Conservation (phyloP, 1,140 invertebrate genomes). For the Conus betulinus region DNA sequence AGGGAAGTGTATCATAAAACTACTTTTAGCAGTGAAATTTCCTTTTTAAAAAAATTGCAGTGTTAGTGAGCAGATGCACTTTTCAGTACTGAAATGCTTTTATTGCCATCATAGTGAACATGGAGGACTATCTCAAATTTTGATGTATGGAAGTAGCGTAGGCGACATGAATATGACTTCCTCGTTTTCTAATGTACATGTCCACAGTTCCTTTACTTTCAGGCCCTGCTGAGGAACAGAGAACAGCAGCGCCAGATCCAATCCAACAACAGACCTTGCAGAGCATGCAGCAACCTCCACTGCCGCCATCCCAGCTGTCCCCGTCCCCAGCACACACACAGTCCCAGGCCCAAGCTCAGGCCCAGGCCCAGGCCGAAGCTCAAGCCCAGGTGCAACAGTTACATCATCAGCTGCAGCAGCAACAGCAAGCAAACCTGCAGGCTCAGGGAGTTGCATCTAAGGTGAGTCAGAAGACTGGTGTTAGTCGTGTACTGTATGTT, state of each 20-base stretch:
- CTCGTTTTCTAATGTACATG: neutral
- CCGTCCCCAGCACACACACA: conserved; percentile 79
- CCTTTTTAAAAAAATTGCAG: too few species aligned
- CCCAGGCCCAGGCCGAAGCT: conserved; percentile 21
- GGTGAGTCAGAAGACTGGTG: neutral
- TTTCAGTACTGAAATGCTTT: too few species aligned
- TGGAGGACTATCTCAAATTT: too few species aligned
- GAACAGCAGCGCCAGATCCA: conserved; percentile 68
- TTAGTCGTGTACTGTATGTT: neutral
- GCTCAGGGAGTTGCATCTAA: conserved; percentile 1
- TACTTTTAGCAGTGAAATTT: too few species aligned
- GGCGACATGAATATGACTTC: too few species aligned
- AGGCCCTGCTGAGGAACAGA: conserved; percentile 69
- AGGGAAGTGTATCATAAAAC: too few species aligned
- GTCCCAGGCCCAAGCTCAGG: conserved; percentile 71
- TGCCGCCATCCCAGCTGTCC: conserved; percentile 74
- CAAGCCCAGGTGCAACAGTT: conserved; percentile 81
- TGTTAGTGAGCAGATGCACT: too few species aligned
- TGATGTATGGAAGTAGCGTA: too few species aligned
- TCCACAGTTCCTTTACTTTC: neutral
- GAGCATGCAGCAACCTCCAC: conserved; percentile 59
- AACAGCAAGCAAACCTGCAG: conserved; percentile 4
- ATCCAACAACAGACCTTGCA: conserved; percentile 60
- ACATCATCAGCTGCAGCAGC: conserved; percentile 70
- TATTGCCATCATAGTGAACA: too few species aligned